phyloP scores from a whole-genome alignment of 1,140 invertebrate species.

The Doryteuthis pealeii region DNA sequence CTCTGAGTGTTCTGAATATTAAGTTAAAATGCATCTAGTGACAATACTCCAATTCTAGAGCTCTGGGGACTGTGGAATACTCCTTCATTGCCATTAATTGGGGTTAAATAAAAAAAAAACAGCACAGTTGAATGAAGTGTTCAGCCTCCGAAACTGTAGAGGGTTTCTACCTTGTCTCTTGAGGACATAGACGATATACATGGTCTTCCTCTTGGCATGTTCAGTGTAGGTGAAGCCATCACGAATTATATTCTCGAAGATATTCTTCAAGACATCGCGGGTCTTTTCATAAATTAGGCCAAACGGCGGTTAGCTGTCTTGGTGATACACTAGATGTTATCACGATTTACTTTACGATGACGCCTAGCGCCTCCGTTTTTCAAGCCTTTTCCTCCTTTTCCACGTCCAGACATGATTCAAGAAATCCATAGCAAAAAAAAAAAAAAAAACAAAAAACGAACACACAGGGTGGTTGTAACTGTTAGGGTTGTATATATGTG shows the following conservation, averaged over 20 bases:
- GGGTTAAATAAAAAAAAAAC: no score
- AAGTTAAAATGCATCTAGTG: no score
- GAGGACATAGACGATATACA: constrained; percentile 84
- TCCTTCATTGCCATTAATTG: no score
- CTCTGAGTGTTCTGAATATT: no score
- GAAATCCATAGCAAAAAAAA: no score
- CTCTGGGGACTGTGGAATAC: no score
- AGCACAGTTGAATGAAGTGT: no score
- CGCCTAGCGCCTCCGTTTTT: constrained; percentile 56
- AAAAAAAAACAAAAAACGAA: no score
- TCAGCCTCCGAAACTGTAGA: constrained; percentile 68
- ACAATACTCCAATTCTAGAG: no score
- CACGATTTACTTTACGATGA: constrained; percentile 63
- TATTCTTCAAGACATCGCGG: constrained; percentile 68
- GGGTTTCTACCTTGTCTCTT: constrained; percentile 77
- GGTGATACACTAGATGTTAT: constrained; percentile 77
- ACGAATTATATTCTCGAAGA: constrained; percentile 79
- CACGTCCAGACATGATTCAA: no score
- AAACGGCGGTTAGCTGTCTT: constrained; percentile 70
- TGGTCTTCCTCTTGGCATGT: constrained; percentile 82
- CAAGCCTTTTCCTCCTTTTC: constrained; percentile 51
- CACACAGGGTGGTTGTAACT: no score
- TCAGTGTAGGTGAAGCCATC: constrained; percentile 82
- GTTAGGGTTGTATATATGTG: no score
- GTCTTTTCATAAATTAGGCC: constrained; percentile 70